Evolutionary conservation across 1,140 invertebrate genomes (phyloP).

Genomic region (Papilio xuthus): DNA sequence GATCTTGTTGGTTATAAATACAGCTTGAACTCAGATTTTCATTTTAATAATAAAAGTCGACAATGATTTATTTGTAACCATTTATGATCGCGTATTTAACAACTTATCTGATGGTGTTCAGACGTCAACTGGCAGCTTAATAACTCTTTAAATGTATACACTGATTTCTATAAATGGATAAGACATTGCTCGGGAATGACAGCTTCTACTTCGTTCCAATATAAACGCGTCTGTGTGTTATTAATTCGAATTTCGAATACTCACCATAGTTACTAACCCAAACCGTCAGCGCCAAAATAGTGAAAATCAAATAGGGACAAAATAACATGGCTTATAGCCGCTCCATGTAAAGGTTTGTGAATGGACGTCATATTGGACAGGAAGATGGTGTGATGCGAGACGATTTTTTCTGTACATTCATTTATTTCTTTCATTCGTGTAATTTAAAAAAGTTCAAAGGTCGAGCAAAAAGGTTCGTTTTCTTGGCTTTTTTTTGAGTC

Average conservation of each 20-base stretch:
- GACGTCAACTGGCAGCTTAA: conserved; percentile 26
- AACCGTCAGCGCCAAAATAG: no score
- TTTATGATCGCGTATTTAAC: neutral
- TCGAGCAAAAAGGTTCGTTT: conserved; percentile 33
- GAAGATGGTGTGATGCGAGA: conserved; percentile 22
- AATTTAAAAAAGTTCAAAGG: conserved; percentile 36
- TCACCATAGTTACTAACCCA: no score
- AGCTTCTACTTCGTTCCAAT: no score
- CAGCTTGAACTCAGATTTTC: neutral
- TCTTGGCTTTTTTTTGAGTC: conserved; percentile 32
- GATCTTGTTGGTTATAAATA: neutral
- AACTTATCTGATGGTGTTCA: conserved; percentile 35
- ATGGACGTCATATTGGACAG: conserved; percentile 16
- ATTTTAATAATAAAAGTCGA: conserved; percentile 20
- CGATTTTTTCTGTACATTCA: conserved; percentile 25
- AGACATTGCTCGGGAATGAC: no score
- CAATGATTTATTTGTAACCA: conserved; percentile 28
- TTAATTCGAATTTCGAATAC: no score
- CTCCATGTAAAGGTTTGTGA: no score
- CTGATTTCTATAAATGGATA: no score
- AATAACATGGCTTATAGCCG: no score
- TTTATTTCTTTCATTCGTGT: conserved; percentile 34
- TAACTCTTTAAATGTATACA: conserved; percentile 12
- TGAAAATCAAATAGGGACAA: no score
- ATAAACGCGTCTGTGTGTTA: no score